phyloP scores from a whole-genome alignment of 2,797 vertebrate species.

The Tamandua tetradactyla region DNA sequence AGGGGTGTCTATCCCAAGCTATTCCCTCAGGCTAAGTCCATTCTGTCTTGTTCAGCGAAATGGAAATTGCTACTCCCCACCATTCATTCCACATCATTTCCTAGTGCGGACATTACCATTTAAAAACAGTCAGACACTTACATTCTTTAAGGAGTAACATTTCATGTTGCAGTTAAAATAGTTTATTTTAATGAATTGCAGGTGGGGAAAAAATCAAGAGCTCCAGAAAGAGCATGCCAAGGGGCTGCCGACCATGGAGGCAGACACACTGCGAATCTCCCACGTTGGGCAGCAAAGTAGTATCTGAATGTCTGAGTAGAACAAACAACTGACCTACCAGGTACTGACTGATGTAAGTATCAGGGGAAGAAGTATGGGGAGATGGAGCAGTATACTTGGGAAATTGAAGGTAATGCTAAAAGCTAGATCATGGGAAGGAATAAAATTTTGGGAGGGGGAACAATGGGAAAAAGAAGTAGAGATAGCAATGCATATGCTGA shows the following conservation, averaged over 20 bases:
- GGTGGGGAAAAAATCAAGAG: background rate
- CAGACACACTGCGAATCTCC: background rate
- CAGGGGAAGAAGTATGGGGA: background rate
- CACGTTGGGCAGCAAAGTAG: background rate
- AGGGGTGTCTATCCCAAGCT: background rate
- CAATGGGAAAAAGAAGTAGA: background rate
- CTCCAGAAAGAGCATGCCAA: background rate
- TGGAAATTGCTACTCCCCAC: background rate
- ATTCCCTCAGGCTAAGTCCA: background rate
- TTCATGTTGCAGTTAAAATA: conserved; percentile 19
- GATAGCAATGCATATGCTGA: background rate
- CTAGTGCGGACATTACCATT: background rate
- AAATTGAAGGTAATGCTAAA: background rate
- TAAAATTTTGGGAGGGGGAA: background rate
- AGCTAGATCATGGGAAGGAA: background rate
- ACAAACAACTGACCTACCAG: background rate
- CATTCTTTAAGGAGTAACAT: conserved; percentile 23
- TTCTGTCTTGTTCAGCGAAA: background rate
- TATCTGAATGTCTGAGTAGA: background rate
- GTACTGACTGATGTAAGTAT: background rate
- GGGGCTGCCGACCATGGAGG: background rate
- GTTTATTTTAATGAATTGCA: conserved; percentile 47
- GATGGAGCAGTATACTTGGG: background rate
- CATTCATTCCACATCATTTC: background rate
- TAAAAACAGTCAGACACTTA: background rate